Percentiles rank a stretch among this genome's conserved stretches.
phyloP scores from a whole-genome alignment of 2,888 invertebrate species.

The Xanthorhoe spadicearia region DNA sequence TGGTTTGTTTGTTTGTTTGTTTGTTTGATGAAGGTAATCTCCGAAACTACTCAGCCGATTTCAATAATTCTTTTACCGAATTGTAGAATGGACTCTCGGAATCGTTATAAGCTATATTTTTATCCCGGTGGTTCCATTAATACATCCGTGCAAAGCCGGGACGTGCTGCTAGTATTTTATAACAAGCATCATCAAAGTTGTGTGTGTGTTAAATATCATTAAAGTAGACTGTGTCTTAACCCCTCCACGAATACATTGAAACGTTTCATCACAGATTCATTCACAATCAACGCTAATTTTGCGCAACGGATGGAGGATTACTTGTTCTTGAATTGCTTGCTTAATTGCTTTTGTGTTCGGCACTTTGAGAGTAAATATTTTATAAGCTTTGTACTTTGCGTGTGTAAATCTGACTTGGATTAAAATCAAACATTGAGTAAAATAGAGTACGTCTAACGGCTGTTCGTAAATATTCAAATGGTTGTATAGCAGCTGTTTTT shows the following conservation, averaged over 20 bases:
- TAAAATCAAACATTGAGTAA: background rate
- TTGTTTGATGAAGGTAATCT: no score
- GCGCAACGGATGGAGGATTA: slow-evolving; percentile 15
- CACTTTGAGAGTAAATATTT: slow-evolving; percentile 12
- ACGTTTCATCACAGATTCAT: slow-evolving; percentile 20
- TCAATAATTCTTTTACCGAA: no score
- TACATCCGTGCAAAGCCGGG: no score
- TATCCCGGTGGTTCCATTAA: no score
- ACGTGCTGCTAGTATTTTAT: no score
- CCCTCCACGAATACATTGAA: slow-evolving; percentile 9
- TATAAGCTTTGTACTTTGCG: slow-evolving; percentile 5
- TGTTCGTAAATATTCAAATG: background rate
- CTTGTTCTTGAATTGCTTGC: slow-evolving; percentile 21
- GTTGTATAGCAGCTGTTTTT: background rate
- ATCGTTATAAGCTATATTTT: no score
- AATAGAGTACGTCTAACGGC: background rate
- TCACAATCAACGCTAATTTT: slow-evolving; percentile 25
- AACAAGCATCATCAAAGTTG: no score
- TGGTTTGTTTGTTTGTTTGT: no score
- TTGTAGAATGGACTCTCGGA: no score
- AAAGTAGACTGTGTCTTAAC: background rate
- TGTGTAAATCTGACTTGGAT: background rate
- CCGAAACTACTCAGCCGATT: no score
- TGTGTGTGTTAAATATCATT: no score
- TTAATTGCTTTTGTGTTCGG: slow-evolving; percentile 23